Conservation (phyloP, 2,888 invertebrate genomes). For the Acleris laterana region DNA sequence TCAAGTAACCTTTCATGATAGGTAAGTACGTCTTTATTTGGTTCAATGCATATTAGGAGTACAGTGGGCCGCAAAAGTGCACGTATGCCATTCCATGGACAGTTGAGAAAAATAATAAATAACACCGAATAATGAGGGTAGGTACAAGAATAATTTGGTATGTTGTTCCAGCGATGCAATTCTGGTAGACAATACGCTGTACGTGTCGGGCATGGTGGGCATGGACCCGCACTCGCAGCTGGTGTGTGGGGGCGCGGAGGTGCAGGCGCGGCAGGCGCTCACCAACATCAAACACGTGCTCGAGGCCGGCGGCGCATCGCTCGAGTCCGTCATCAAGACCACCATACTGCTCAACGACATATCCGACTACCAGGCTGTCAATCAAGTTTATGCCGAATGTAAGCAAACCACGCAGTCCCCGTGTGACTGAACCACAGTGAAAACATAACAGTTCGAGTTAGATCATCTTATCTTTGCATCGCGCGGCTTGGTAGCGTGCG, state of each 20-base stretch:
- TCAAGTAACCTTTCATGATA: too few species aligned
- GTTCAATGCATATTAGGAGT: too few species aligned
- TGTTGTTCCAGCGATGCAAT: conserved; percentile 90
- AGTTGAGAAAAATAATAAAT: too few species aligned
- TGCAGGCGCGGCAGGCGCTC: conserved; percentile 90
- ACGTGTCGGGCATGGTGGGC: conserved; percentile 94
- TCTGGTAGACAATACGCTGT: conserved; percentile 91
- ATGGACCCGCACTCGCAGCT: conserved; percentile 88
- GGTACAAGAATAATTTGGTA: conserved; percentile 33
- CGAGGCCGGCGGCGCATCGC: conserved; percentile 88
- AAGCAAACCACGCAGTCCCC: conserved; percentile 64
- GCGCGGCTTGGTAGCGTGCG: too few species aligned
- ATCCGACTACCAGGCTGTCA: conserved; percentile 91
- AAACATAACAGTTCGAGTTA: too few species aligned
- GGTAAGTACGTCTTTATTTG: too few species aligned
- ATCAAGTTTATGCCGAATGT: conserved; percentile 94
- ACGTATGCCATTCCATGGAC: too few species aligned
- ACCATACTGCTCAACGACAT: conserved; percentile 93
- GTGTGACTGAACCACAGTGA: too few species aligned
- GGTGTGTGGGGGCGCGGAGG: conserved; percentile 89
- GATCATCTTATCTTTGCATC: too few species aligned
- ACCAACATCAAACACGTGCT: conserved; percentile 91
- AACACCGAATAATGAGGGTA: too few species aligned
- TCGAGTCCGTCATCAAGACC: conserved; percentile 92
- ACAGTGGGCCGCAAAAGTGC: too few species aligned